Evolutionary conservation across 2,797 vertebrate genomes (phyloP), one percentile per base, ranked within the genome.

Genomic region (Rhabdomys pumilio): DNA sequence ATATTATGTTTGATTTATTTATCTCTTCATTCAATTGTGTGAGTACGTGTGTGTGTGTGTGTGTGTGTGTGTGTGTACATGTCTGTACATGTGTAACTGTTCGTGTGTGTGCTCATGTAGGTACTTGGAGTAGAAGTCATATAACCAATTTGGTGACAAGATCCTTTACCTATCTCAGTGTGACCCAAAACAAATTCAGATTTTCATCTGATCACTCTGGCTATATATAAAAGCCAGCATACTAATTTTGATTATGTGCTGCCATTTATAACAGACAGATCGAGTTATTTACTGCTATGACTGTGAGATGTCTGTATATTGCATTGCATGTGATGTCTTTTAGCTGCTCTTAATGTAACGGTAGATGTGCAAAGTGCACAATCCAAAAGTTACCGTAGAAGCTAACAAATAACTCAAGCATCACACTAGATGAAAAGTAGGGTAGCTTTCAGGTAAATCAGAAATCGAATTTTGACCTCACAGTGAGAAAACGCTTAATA

Each of bases 391-490:
- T 84, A 72, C 41, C 61, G 50, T 10, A 81, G 29, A 6, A 57
- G 53, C 17, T 47, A 83, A 14, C 47, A 65, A 90, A 92, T 12
- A 53, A 26, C 8, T 34, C 2, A 80, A 34, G 17, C 61, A 20
- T 17, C 41, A 89, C 15, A 69, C 53, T 12, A 83, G 38, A 14
- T 63, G 69, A 61, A 90, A 94, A 4, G 13, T 29, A 6, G 8
- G 29, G 31, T 31, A 47, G 24, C 1, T 13, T 84, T 73, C n/a
- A 47, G 41, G 31, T 2, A 92, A 67, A 73, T 96, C 90, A 87
- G 47, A 95, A 73, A 79, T 76, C 22, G 91, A 20, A 57, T 76
- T 87, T 81, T 75, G 82, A 89, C 83, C 76, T 31, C 34, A 34
- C 72, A 14, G 65, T 15, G 59, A 96, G 10, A 11, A 17, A 93